phyloP scores from a whole-genome alignment of 2,888 invertebrate genomes.

The Mantis religiosa region DNA sequence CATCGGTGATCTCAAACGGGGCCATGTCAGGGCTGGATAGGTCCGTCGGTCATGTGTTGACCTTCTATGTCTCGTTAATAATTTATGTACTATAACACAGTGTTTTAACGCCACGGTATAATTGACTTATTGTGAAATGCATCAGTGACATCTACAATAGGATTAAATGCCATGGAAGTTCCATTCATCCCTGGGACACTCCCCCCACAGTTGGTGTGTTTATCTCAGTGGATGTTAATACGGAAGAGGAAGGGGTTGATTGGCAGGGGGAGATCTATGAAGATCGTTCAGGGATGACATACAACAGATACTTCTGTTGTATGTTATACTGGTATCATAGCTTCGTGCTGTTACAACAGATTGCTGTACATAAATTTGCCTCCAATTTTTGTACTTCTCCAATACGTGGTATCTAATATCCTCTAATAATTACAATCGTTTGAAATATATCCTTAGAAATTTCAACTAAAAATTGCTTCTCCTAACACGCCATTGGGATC shows the following conservation, averaged over 20 bases:
- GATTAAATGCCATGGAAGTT: slow-evolving; percentile 1
- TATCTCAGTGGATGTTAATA: not conserved
- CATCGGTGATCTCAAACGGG: not conserved
- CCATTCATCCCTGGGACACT: not conserved
- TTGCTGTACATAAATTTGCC: not conserved
- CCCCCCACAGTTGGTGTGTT: not conserved
- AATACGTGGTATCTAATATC: too few species aligned
- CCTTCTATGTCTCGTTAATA: not conserved
- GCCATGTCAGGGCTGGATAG: not conserved
- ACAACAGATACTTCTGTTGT: not conserved
- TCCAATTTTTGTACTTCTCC: too few species aligned
- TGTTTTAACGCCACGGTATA: slow-evolving; percentile 4
- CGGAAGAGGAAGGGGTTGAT: not conserved
- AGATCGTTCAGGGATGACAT: not conserved
- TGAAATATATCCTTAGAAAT: too few species aligned
- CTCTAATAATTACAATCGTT: too few species aligned
- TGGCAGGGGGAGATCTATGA: not conserved
- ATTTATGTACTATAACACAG: not conserved
- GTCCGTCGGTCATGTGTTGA: not conserved
- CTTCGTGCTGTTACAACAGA: not conserved
- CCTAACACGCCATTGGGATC: too few species aligned
- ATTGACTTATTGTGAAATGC: slow-evolving; percentile 12
- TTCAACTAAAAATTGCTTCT: too few species aligned
- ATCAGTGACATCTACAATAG: not conserved
- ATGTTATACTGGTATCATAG: not conserved